phyloP scores from a whole-genome alignment of 1,140 invertebrate genomes.

The Danaus plexippus region DNA sequence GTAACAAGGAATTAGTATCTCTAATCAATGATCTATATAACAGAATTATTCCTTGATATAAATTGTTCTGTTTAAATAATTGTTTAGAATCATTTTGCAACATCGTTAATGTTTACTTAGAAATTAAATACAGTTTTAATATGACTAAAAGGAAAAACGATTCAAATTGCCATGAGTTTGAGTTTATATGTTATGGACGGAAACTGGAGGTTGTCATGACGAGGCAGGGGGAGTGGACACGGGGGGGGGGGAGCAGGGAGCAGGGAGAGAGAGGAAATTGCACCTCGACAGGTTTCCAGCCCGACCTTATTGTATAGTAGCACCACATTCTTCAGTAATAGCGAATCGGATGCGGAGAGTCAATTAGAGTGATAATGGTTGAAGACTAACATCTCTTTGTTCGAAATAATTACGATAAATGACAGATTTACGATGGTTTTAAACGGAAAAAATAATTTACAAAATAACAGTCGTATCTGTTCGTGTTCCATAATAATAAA shows the following conservation, averaged over 20 bases:
- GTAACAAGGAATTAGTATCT: too few relatives aligned
- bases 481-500: background rate
- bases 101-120: too few relatives aligned
- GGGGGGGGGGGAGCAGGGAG: slow-evolving; percentile 4
- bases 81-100: too few relatives aligned
- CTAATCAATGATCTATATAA: too few relatives aligned
- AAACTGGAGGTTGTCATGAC: slow-evolving; percentile 8
- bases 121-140: slow-evolving; percentile 1
- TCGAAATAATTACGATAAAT: too few relatives aligned
- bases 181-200: slow-evolving; percentile 21
- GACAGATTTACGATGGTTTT: too few relatives aligned
- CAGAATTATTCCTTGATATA: too few relatives aligned
- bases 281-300: slow-evolving; percentile 23
- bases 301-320: slow-evolving; percentile 36
- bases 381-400: too few relatives aligned
- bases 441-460: too few relatives aligned
- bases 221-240: slow-evolving; percentile 4
- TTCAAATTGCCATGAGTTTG: too few relatives aligned
- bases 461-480: too few relatives aligned
- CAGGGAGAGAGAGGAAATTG: slow-evolving; percentile 24
- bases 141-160: background rate
- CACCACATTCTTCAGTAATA: slow-evolving; percentile 19
- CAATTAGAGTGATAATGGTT: slow-evolving; percentile 11
- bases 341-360: slow-evolving; percentile 14
- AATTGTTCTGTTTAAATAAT: too few relatives aligned